Base-by-base conservation (phyloP, 1,140 invertebrate genomes). In the Aradophagus sp. region DNA sequence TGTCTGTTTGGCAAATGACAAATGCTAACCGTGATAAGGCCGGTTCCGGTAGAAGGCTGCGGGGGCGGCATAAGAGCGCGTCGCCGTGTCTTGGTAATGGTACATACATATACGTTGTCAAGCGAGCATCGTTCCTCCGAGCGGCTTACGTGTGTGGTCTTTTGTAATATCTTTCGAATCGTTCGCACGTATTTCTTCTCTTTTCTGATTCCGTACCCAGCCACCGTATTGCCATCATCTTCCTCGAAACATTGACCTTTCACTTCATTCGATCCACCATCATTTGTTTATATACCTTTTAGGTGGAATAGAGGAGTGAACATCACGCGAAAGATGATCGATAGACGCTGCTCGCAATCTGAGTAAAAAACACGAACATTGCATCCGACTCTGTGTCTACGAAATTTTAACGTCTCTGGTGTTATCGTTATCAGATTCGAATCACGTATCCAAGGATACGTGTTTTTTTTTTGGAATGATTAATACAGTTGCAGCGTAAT, bases 131-230 rank as follows among this genome's bases (percentile, higher is more conserved):
- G 55, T 69, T 56, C 34, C 55, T 23, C 72, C 38, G 61, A 56
- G 31, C 29, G 12, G 16, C 70, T 77, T 70, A 72, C 68, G 74
- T 77, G 74, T 77, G 76, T 77, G 76, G 74, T 76, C 72, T 48
- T 27, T 10, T 23, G 44, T 17, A 48, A 67, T 45, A 56, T 73
- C 65, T 35, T 74, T 59, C 59, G 26, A 44, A 47, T 61, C 52
- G 31, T 62, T 74, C 55, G 19, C 61, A 67, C 38, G 27, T 73
- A 62, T 63, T 38, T 19, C 50, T n/a, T n/a, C n/a, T n/a, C 50
- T 48, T 38, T 56, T 38, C 47, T 27, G 16, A 58, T 35, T 26
- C 26, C 17, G 31, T 23, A 44, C 14, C 16, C 47, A 63, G 69
- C 69, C 69, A 73, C 74, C 19, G 70, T 67, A 58, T 67, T 67